A percentile compares a stretch with the other conserved stretches of the same genome.
Evolutionary conservation across 2,888 invertebrate species (phyloP).

Genomic region (Copidosoma aretas): DNA sequence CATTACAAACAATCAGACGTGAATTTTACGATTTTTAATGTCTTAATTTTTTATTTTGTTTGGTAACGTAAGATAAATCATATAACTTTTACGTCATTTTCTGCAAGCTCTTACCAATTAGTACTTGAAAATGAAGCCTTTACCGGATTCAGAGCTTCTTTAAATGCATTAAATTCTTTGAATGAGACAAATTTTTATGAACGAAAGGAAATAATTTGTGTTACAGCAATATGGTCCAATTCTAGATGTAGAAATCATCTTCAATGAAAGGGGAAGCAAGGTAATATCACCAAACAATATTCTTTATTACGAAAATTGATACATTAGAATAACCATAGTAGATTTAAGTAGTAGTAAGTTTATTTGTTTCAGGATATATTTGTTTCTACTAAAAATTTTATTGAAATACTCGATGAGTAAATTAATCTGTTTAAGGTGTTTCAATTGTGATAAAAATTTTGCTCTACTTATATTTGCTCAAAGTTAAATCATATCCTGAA

Average conservation of each 20-base stretch:
- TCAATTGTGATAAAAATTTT: background rate
- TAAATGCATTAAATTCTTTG: too few species aligned
- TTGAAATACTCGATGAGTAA: background rate
- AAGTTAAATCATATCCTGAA: background rate
- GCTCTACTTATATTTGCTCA: too few species aligned
- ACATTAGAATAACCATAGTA: background rate
- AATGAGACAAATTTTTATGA: too few species aligned
- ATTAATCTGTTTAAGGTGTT: background rate
- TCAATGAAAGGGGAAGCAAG: slow-evolving; percentile 99
- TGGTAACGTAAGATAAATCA: too few species aligned
- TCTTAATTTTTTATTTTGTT: too few species aligned
- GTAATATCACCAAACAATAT: slow-evolving; percentile 69
- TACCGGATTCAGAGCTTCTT: background rate
- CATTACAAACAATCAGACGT: too few species aligned
- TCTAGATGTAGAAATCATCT: slow-evolving; percentile 99
- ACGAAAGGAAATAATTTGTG: slow-evolving; percentile 7
- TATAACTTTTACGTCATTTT: too few species aligned
- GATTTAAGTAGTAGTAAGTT: background rate
- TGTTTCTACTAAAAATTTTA: background rate
- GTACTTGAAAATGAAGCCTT: background rate
- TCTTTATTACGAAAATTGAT: slow-evolving; percentile 1
- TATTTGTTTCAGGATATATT: slow-evolving; percentile 4
- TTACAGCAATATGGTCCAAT: slow-evolving; percentile 97
- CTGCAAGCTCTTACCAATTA: background rate
- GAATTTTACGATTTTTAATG: too few species aligned